Evolutionary conservation across 2,797 vertebrate genomes (phyloP).

Genomic region (Poeciliopsis turneri): DNA sequence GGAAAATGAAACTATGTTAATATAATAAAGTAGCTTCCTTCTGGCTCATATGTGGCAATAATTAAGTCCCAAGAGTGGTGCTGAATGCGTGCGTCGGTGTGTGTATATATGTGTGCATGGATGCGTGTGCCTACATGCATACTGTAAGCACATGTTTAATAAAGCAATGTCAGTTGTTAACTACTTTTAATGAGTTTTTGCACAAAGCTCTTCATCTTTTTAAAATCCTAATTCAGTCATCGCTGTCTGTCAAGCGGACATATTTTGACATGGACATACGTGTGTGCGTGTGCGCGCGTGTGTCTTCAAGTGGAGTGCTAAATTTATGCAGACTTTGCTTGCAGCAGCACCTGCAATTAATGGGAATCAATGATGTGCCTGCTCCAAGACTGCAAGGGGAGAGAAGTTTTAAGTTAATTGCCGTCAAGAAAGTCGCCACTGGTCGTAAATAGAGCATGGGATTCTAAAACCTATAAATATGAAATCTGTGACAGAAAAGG

Average conservation of each 20-base stretch:
- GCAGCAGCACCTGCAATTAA: conserved; percentile 61
- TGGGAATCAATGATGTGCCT: conserved; percentile 57
- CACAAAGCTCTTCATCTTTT: conserved; percentile 47
- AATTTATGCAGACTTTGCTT: conserved; percentile 45
- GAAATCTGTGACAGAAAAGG: background rate
- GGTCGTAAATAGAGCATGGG: conserved; percentile 29
- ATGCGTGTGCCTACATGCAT: conserved; percentile 2
- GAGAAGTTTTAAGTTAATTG: conserved; percentile 55
- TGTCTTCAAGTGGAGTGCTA: conserved; percentile 2
- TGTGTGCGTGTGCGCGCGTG: background rate
- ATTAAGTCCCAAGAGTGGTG: conserved; percentile 77
- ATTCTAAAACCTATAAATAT: conserved; percentile 23
- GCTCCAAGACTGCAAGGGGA: conserved; percentile 23
- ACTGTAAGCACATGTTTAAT: conserved; percentile 62
- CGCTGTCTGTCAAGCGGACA: conserved; percentile 47
- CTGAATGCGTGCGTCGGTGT: conserved; percentile 2
- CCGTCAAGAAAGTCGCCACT: conserved; percentile 43
- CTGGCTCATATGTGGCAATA: conserved; percentile 73
- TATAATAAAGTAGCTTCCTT: conserved; percentile 71
- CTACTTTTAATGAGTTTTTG: conserved; percentile 70
- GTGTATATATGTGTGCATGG: conserved; percentile 10
- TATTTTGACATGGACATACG: conserved; percentile 34
- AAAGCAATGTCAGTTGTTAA: conserved; percentile 62
- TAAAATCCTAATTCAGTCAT: conserved; percentile 56
- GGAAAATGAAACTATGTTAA: conserved; percentile 75